Evolutionary conservation across 2,888 invertebrate species (phyloP).

Genomic region (Achlya flavicornis): DNA sequence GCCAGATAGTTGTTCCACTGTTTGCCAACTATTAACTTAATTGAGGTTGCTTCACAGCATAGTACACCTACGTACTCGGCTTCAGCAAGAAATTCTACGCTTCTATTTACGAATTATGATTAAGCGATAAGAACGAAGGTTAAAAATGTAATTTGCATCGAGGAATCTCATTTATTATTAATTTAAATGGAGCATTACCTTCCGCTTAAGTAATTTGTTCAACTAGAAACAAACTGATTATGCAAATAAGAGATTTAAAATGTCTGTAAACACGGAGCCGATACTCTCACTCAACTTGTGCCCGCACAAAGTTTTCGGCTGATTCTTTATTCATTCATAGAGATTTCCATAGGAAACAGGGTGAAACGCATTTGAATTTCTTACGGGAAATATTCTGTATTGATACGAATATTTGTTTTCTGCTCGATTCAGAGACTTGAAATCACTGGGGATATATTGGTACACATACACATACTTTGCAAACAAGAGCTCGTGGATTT

Average conservation of each 20-base stretch:
- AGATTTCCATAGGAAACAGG: constrained; percentile 69
- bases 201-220: constrained; percentile 27
- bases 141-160: not conserved
- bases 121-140: not conserved
- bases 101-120: not conserved
- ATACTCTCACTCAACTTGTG: constrained; percentile 46
- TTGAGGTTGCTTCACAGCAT: not conserved
- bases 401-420: constrained; percentile 68
- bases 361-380: constrained; percentile 66
- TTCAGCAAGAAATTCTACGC: not conserved
- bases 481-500: constrained; percentile 43
- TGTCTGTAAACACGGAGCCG: constrained; percentile 43
- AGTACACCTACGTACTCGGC: not conserved
- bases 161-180: not conserved
- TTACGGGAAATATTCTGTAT: constrained; percentile 60
- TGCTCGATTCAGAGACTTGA: constrained; percentile 43
- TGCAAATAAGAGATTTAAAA: constrained; percentile 53
- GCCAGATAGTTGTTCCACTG: constrained; percentile 22
- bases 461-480: constrained; percentile 29
- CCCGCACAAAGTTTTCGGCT: constrained; percentile 43
- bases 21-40: constrained; percentile 14
- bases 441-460: constrained; percentile 57
- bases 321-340: constrained; percentile 69
- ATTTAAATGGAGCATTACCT: not conserved
- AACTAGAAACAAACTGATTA: constrained; percentile 35